Evolutionary conservation across 2,113 vertebrate species (phyloP), one percentile per base, ranked within the genome.

Genomic region (Redunca redunca): DNA sequence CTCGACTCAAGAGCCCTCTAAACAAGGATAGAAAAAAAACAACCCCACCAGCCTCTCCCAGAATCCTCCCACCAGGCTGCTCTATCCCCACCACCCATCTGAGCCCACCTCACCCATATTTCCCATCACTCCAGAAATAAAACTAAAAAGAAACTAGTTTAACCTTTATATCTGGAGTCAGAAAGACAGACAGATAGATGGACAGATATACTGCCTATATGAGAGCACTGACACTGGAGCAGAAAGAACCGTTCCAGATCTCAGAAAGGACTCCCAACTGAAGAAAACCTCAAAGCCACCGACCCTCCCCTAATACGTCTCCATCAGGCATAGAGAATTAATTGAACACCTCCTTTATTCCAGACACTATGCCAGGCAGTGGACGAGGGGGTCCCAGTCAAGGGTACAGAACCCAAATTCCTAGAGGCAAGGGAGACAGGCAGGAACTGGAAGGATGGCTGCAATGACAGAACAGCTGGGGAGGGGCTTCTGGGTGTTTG

Each of bases 401-500:
- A 67, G 77, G 80, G 25, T 13, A 50, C 36, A 74, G 64, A 94
- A 82, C 50, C 94, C 71, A 85, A 89, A 84, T 60, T 81, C 74
- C 94, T 91, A 58, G 81, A 94, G 90, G 96, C 92, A 71, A 92
- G 95, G 94, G 40, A 90, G 94, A 91, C 77, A 92, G 92, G 90
- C 95, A 91, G 95, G 74, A 82, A 40, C 86, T 90, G 53, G 64
- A 92, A 96, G 43, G 81, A 95, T 88, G 90, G 88, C 90, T 94
- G 50, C 74, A 58, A 88, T 92, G 95, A 95, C 93, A 96, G 92
- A 90, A 58, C 55, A 10, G 92, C 11, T 81, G 52, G 93, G 95
- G 97, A 96, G 93, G 83, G 83, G 94, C 88, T 91, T 60, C 93
- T 96, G 93, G 40, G 67, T 53, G 57, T 89, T 90, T 98, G 98